Percentiles rank a stretch among this genome's conserved stretches.
These are phyloP conservation scores for Drosophila lacicola DNA, from an alignment of 2,888 invertebrate genomes.

Conservation along the genomic window DNA sequence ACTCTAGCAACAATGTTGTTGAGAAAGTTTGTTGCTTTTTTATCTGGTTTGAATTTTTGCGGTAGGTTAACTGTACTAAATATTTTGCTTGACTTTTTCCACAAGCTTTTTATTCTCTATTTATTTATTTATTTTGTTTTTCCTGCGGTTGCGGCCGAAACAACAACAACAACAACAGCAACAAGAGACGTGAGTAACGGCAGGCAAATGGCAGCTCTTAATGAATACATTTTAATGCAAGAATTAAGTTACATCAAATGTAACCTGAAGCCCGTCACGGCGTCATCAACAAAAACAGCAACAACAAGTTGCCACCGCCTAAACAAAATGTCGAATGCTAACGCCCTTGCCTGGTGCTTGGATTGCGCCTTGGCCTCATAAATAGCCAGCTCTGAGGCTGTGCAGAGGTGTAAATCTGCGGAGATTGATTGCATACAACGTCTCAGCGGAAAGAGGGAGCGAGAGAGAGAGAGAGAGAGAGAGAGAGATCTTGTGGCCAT, in stretches of 20 bases:
- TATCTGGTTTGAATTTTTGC: slow-evolving; percentile 34
- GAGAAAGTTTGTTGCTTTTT: slow-evolving; percentile 60
- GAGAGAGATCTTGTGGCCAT: slow-evolving; percentile 11
- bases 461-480: slow-evolving; percentile 4
- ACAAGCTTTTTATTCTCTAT: slow-evolving; percentile 32
- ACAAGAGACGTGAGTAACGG: neutral
- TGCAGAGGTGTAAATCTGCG: slow-evolving; percentile 69
- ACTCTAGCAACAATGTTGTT: slow-evolving; percentile 44
- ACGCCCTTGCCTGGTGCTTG: slow-evolving; percentile 65
- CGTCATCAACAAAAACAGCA: slow-evolving; percentile 43
- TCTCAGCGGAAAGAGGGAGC: slow-evolving; percentile 4
- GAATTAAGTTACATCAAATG: slow-evolving; percentile 82
- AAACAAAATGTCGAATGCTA: slow-evolving; percentile 65
- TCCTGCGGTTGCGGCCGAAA: slow-evolving; percentile 53
- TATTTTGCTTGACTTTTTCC: slow-evolving; percentile 52
- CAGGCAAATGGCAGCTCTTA: slow-evolving; percentile 58
- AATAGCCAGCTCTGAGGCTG: slow-evolving; percentile 38
- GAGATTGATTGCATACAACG: slow-evolving; percentile 75
- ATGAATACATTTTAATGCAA: slow-evolving; percentile 82
- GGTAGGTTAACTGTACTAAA: slow-evolving; percentile 67
- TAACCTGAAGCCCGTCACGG: slow-evolving; percentile 60
- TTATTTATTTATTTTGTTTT: slow-evolving; percentile 15
- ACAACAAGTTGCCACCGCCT: slow-evolving; percentile 48
- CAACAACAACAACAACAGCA: slow-evolving; percentile 7
- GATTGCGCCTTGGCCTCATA: slow-evolving; percentile 73